Evolutionary conservation across 2,113 vertebrate genomes (phyloP).

Genomic region (Amazona guildingii): DNA sequence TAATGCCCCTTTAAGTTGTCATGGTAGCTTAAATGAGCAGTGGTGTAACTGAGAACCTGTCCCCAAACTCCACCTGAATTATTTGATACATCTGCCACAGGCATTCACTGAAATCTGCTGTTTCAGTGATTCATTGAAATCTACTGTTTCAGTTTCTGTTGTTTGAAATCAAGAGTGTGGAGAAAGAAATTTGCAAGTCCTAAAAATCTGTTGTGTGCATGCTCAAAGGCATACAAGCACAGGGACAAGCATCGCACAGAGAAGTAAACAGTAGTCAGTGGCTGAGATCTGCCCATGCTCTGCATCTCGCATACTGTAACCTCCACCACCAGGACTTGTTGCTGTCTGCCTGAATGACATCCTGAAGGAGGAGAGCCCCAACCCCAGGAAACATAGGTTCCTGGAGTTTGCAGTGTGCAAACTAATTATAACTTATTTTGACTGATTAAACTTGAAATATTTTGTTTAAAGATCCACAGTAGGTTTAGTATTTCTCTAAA

Average conservation of each 20-base stretch:
- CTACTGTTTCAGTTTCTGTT: background rate
- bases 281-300: background rate
- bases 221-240: background rate
- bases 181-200: background rate
- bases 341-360: background rate
- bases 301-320: background rate
- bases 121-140: background rate
- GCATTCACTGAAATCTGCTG: background rate
- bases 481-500: background rate
- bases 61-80: background rate
- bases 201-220: background rate
- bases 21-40: background rate
- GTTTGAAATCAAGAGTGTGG: background rate
- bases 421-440: background rate
- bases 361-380: background rate
- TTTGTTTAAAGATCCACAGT: background rate
- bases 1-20: background rate
- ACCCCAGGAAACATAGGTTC: background rate
- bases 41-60: background rate
- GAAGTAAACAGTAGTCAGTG: background rate
- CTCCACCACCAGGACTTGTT: background rate
- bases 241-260: background rate
- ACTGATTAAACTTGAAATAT: background rate
- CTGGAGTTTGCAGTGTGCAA: background rate
- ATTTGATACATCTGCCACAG: background rate